These are phyloP conservation scores for Ageneiosus marmoratus DNA, from an alignment of 2,113 vertebrate genomes.

Conservation along the genomic window DNA sequence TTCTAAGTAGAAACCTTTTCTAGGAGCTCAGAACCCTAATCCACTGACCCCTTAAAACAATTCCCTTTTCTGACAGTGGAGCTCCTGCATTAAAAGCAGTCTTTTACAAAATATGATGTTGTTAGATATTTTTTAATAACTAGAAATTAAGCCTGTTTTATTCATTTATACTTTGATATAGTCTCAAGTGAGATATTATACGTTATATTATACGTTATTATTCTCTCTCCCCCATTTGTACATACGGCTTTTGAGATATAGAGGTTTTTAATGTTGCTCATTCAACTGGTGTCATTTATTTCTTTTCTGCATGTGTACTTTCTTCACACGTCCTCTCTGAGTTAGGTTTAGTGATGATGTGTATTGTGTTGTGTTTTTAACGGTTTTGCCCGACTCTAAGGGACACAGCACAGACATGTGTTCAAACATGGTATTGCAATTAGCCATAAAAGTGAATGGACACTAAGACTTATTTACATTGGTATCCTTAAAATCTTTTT, in stretches of 20 bases:
- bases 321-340: neutral
- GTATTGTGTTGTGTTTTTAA: neutral
- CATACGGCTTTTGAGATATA: neutral
- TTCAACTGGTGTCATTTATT: neutral
- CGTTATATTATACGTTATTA: too few species aligned
- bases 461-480: neutral
- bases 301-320: neutral
- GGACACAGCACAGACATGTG: conserved; percentile 74
- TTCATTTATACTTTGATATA: neutral
- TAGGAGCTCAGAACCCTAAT: neutral
- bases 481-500: too few species aligned
- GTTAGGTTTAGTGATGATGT: conserved; percentile 1
- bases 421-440: conserved; percentile 46
- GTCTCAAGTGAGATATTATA: neutral
- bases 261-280: neutral
- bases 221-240: neutral
- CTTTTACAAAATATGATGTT: neutral
- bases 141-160: neutral
- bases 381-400: conserved; percentile 27
- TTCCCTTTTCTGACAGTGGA: neutral
- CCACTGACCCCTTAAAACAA: neutral
- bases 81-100: neutral
- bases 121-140: neutral
- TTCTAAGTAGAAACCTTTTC: neutral
- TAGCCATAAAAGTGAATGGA: neutral